Evolutionary conservation across 2,888 invertebrate species (phyloP).

Genomic region (Odontocolon sp.): DNA sequence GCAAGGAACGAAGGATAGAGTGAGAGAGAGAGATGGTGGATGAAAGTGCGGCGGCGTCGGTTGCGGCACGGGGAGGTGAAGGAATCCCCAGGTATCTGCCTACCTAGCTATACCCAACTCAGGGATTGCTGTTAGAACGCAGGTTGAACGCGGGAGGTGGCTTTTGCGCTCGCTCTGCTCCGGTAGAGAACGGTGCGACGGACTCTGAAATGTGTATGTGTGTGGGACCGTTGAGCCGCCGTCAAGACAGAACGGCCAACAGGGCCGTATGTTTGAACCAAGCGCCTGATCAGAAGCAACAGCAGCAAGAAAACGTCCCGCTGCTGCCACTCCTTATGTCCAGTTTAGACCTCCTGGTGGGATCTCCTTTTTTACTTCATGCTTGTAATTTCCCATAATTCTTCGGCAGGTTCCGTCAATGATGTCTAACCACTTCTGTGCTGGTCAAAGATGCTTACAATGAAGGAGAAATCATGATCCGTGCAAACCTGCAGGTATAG

Average conservation of each 20-base stretch:
- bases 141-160: slow-evolving; percentile 78
- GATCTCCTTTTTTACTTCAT: no score
- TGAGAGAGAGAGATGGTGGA: slow-evolving; percentile 50
- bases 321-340: slow-evolving; percentile 33
- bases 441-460: no score
- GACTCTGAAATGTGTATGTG: slow-evolving; percentile 24
- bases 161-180: neutral
- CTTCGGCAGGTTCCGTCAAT: no score
- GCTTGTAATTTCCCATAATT: no score
- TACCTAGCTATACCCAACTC: slow-evolving; percentile 17
- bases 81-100: slow-evolving; percentile 55
- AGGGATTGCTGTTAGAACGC: slow-evolving; percentile 62
- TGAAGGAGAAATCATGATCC: no score
- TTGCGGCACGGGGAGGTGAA: slow-evolving; percentile 13
- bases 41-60: slow-evolving; percentile 45
- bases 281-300: slow-evolving; percentile 42
- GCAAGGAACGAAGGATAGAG: slow-evolving; percentile 36
- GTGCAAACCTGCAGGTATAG: no score
- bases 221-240: slow-evolving; percentile 41
- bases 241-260: slow-evolving; percentile 36
- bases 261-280: slow-evolving; percentile 54
- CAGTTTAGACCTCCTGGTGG: no score
- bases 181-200: slow-evolving; percentile 25
- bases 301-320: slow-evolving; percentile 3
- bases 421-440: no score